phyloP scores from a whole-genome alignment of 2,797 vertebrate species.

The Falco biarmicus region DNA sequence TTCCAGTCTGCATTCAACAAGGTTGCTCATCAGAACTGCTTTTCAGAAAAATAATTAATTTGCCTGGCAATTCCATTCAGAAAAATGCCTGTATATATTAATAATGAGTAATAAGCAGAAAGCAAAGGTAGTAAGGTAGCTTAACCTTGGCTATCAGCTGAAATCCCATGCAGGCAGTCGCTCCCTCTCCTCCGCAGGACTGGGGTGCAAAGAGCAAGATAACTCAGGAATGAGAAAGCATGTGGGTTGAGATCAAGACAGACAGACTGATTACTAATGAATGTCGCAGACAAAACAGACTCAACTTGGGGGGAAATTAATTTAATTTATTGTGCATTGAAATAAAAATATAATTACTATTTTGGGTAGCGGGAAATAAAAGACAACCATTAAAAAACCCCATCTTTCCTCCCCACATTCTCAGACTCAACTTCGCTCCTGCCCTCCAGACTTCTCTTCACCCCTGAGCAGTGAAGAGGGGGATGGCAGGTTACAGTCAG shows the following conservation, averaged over 20 bases:
- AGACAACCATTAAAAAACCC: background rate
- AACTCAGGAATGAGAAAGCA: background rate
- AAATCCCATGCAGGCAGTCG: background rate
- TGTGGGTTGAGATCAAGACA: background rate
- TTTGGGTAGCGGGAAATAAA: background rate
- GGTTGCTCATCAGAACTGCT: background rate
- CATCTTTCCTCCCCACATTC: background rate
- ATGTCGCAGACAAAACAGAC: background rate
- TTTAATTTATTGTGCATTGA: background rate
- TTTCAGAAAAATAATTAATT: background rate
- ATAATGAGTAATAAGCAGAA: background rate
- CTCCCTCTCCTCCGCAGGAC: background rate
- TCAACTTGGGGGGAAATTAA: background rate
- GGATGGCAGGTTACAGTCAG: background rate
- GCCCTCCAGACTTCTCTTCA: background rate
- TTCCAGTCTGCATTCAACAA: background rate
- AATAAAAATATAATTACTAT: background rate
- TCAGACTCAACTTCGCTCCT: background rate
- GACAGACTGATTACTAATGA: background rate
- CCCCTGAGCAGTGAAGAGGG: background rate
- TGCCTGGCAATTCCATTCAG: background rate
- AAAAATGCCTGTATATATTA: background rate
- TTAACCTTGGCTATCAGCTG: background rate
- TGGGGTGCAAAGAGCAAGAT: background rate
- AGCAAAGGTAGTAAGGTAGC: background rate